Percentiles rank a stretch among this genome's conserved stretches.
These are phyloP conservation scores for Tursiops truncatus DNA, from an alignment of 2,113 vertebrate genomes.

Conservation along the genomic window DNA sequence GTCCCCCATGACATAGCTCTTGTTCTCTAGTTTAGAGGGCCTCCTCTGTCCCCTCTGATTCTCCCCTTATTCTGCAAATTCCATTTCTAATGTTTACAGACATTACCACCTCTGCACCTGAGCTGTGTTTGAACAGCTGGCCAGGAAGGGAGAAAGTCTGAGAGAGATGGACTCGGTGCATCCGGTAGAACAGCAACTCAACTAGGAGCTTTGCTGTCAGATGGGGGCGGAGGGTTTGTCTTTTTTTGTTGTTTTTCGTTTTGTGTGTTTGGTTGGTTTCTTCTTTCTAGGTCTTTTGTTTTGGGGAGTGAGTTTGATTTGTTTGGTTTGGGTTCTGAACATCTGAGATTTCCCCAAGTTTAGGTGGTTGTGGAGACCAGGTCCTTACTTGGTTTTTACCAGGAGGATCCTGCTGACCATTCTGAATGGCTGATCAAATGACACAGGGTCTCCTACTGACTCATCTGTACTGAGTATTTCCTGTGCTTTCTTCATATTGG, in stretches of 20 bases:
- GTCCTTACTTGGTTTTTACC: not conserved
- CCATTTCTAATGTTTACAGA: not conserved
- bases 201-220: not conserved
- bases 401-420: not conserved
- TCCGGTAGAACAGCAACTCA: not conserved
- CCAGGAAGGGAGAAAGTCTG: not conserved
- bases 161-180: not conserved
- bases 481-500: not conserved
- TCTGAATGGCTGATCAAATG: not conserved
- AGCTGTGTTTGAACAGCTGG: slow-evolving; percentile 7
- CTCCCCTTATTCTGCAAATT: not conserved
- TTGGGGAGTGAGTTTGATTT: not conserved
- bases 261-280: not conserved
- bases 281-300: not conserved
- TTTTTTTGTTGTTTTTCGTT: not conserved
- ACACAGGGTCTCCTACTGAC: no score
- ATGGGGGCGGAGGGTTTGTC: no score
- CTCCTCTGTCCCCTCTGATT: not conserved
- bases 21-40: not conserved
- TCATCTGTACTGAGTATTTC: not conserved
- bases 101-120: not conserved
- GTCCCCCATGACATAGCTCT: not conserved
- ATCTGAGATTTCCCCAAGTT: not conserved
- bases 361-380: not conserved
- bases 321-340: not conserved